Evolutionary conservation across 2,113 vertebrate species (phyloP).

Genomic region (Daphoenositta chrysoptera): DNA sequence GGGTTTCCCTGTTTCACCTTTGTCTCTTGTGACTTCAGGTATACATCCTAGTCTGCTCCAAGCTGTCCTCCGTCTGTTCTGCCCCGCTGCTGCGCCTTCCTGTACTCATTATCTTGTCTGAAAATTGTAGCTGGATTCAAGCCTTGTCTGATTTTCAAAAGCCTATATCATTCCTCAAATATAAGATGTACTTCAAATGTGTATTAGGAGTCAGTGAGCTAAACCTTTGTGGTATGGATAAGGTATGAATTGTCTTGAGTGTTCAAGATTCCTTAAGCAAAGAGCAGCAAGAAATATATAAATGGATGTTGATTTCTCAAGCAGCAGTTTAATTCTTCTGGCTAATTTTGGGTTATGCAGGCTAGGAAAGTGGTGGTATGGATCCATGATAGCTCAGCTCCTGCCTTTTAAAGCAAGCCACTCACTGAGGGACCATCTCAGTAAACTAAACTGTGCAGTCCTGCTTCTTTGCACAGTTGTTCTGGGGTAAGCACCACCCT

Average conservation of each 20-base stretch:
- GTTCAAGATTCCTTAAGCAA: not conserved
- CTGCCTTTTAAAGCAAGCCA: not conserved
- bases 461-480: not conserved
- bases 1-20: not conserved
- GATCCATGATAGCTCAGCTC: not conserved
- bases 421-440: not conserved
- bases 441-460: not conserved
- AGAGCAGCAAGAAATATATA: not conserved
- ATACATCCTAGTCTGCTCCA: not conserved
- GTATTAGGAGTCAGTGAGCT: not conserved
- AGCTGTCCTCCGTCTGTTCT: not conserved
- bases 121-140: not conserved
- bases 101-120: not conserved
- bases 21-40: not conserved
- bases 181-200: not conserved
- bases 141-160: not conserved
- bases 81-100: rapidly evolving
- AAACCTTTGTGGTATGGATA: rapidly evolving
- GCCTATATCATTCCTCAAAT: not conserved
- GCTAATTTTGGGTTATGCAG: not conserved
- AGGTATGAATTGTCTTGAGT: not conserved
- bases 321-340: not conserved
- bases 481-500: not conserved
- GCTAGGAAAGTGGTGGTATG: not conserved
- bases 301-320: not conserved